Evolutionary conservation across 2,888 invertebrate genomes (phyloP).

Genomic region (Orthonychiurus folsomi): DNA sequence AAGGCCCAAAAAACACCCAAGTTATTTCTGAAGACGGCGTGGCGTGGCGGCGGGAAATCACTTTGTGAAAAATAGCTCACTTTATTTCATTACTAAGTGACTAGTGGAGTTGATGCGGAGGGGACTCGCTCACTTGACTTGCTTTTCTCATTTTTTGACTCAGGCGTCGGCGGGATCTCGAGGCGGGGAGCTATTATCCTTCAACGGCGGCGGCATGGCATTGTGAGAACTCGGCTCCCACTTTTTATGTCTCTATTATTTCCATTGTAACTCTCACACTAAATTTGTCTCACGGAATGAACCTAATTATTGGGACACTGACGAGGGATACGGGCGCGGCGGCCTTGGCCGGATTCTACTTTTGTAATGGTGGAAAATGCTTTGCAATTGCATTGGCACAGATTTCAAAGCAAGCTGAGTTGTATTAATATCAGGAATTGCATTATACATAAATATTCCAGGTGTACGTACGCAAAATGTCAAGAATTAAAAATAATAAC

Average conservation of each 20-base stretch:
- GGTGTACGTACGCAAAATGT: too few species aligned
- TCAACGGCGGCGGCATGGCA: too few species aligned
- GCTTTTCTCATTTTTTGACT: not conserved
- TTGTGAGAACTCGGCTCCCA: not conserved
- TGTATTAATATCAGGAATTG: too few species aligned
- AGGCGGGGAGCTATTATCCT: not conserved
- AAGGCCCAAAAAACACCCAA: not conserved
- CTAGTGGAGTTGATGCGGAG: constrained; percentile 5
- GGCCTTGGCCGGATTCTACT: too few species aligned
- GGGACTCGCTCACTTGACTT: constrained; percentile 2
- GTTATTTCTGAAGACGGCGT: not conserved
- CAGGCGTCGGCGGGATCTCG: not conserved
- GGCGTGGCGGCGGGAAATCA: constrained; percentile 8
- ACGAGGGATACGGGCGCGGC: too few species aligned
- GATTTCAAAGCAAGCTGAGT: too few species aligned
- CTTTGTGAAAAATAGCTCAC: constrained; percentile 19
- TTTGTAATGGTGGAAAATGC: too few species aligned
- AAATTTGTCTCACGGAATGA: not conserved
- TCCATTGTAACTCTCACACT: not conserved
- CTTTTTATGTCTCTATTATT: constrained; percentile 1
- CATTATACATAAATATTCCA: too few species aligned
- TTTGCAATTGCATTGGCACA: too few species aligned
- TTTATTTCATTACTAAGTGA: constrained; percentile 20
- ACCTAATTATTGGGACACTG: not conserved
- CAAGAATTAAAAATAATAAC: too few species aligned